Base-by-base conservation (phyloP, 2,888 invertebrate species). In the Dimorphilus gyrociliatus region DNA sequence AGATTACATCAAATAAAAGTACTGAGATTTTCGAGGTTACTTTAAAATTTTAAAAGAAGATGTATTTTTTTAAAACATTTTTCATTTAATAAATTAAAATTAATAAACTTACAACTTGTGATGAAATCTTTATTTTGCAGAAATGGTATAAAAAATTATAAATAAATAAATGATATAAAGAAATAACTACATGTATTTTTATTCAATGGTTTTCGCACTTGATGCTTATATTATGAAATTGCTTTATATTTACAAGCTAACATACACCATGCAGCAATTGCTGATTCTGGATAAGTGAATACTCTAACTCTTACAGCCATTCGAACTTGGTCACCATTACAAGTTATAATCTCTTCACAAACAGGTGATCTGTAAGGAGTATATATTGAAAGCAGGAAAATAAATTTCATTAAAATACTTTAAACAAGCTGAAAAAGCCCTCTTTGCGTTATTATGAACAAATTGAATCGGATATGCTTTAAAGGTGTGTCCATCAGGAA, bases 401-500 rank as follows among this genome's bases (percentile, higher is more conserved):
- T n/a, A n/a, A n/a, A n/a, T n/a, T n/a, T n/a, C n/a, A n/a, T n/a
- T 6, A 25, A 38, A 41, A 39, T 46, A 61, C 58, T 48, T 56
- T 5, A 62, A 44, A 38, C 56, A 54, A 10, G 53, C 48, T 19
- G 49, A 41, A 36, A 63, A 58, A 6, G 50, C 47, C 34, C 51
- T 48, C 23, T 54, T 40, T 7, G 57, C 53, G 43, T 61, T 60
- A 26, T 51, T 44, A 37, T 63, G 60, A n/a, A 54, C 50, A 39
- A 62, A 60, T 43, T 63, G 60, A 19, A 59, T 53, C 3, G 62
- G 62, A 35, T 52, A 58, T 12, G 56, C 62, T 37, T 62, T 63
- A 38, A 63, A 63, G 8, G 60, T 62, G 39, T 63, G 60, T n/a
- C 60, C 61, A 33, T 60, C 60, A 8, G 60, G 60, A 2, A 63